Conservation (phyloP, 1,140 invertebrate species). For the Telenomus remus region DNA sequence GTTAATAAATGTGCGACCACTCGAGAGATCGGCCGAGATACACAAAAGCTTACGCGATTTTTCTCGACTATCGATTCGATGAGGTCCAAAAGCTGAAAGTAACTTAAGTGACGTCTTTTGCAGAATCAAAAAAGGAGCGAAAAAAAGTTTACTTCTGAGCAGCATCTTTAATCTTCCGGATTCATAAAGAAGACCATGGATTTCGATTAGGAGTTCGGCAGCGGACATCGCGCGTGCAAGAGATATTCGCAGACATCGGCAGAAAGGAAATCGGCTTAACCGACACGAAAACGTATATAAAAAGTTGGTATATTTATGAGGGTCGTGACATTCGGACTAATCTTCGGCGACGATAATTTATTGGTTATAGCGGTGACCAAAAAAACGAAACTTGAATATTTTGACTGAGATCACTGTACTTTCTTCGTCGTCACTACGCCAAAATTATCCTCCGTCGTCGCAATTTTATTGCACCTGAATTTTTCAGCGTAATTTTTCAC, state of each 20-base stretch:
- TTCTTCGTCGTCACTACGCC: constrained; percentile 52
- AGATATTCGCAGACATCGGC: constrained; percentile 69
- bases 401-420: constrained; percentile 58
- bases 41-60: constrained; percentile 50
- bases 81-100: constrained; percentile 30
- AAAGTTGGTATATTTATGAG: constrained; percentile 75
- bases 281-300: constrained; percentile 66
- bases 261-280: constrained; percentile 75
- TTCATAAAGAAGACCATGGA: constrained; percentile 69
- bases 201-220: constrained; percentile 70
- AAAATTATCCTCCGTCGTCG: constrained; percentile 48
- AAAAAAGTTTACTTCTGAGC: constrained; percentile 61
- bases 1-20: constrained; percentile 17
- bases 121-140: constrained; percentile 38
- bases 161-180: constrained; percentile 70
- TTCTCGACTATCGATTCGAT: constrained; percentile 49
- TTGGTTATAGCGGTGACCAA: constrained; percentile 58
- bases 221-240: constrained; percentile 62
- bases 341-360: constrained; percentile 75
- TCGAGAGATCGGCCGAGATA: constrained; percentile 25
- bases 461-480: constrained; percentile 45
- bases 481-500: constrained; percentile 48
- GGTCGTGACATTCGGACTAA: constrained; percentile 74
- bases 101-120: constrained; percentile 41
- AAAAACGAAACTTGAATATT: constrained; percentile 56